Evolutionary conservation across 2,113 vertebrate species (phyloP), one percentile per base, ranked within the genome.

Genomic region (Poecilia latipinna): DNA sequence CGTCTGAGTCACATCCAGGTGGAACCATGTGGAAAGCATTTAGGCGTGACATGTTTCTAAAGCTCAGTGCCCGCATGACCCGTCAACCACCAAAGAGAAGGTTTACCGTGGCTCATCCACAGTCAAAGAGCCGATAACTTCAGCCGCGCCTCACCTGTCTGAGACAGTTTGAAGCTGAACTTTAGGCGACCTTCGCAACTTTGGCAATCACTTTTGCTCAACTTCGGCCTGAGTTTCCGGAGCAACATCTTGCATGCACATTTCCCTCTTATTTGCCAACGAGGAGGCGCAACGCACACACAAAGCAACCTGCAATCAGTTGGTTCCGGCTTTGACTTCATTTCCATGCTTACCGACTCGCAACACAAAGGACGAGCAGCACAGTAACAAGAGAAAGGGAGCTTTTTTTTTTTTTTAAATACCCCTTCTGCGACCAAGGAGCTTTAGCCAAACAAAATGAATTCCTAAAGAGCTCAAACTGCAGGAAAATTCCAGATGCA

Each of bases 261-360:
- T 65, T 87, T 77, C 61, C 51, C 78, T 3, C 32, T 74, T 60
- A 71, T 89, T 65, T 85, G 65, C 78, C 60, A 79, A 67, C n/a
- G 64, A 42, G n/a, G 19, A 72, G 28, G 44, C 28, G 35, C 19
- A 51, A n/a, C n/a, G 70, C 44, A 82, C 57, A 81, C 33, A 74
- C 61, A 75, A 5, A 61, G 37, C n/a, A 64, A 61, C 70, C 74
- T 78, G 54, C 68, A 66, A 83, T 73, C 81, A 76, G 29, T 28
- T 35, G 61, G 74, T 83, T 83, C 68, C 75, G 67, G 77, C 65
- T 85, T 75, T 73, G 69, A 77, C 82, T 88, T 72, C 15, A 80
- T 89, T 79, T 74, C 76, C 80, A 88, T 86, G 84, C 69, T 28
- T 32, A 70, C 64, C 6, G 28, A 70, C 70, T 42, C 71, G 67